Evolutionary conservation across 1,140 invertebrate genomes (phyloP).

Genomic region (Listronotus oregonensis): DNA sequence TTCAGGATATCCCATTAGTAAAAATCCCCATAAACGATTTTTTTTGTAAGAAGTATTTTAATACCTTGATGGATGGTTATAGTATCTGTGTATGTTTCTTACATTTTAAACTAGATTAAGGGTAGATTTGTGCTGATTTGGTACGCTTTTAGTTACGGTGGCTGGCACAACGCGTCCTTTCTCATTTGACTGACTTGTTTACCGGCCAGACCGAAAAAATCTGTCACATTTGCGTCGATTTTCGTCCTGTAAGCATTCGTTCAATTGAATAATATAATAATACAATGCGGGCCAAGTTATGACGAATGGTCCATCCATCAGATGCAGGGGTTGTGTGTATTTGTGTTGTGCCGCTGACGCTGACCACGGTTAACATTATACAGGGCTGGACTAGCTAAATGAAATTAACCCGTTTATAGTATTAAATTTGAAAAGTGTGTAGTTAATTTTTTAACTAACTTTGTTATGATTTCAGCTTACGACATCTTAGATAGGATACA

Average conservation of each 20-base stretch:
- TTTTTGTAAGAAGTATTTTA: too few relatives aligned
- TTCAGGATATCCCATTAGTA: too few relatives aligned
- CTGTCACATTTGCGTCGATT: conserved; percentile 47
- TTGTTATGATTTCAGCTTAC: too few relatives aligned
- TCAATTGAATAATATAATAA: conserved; percentile 38
- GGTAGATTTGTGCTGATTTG: conserved; percentile 20
- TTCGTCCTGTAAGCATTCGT: conserved; percentile 25
- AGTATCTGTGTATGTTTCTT: too few relatives aligned
- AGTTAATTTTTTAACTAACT: too few relatives aligned
- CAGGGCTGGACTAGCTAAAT: conserved; percentile 24
- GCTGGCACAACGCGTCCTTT: conserved; percentile 23
- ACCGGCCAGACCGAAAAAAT: conserved; percentile 31
- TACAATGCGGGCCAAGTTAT: conserved; percentile 47
- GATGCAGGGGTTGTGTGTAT: conserved; percentile 31
- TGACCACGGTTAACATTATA: conserved; percentile 38
- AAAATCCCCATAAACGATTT: too few relatives aligned
- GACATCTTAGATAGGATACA: too few relatives aligned
- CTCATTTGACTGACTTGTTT: conserved; percentile 41
- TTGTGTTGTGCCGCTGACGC: conserved; percentile 21
- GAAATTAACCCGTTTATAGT: neutral
- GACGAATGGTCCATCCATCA: conserved; percentile 48
- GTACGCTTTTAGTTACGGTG: conserved; percentile 39
- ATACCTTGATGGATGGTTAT: too few relatives aligned
- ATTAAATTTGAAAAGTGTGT: too few relatives aligned
- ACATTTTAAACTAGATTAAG: too few relatives aligned